Evolutionary conservation across 2,888 invertebrate species (phyloP).

Genomic region (Phymatocera aterrima): DNA sequence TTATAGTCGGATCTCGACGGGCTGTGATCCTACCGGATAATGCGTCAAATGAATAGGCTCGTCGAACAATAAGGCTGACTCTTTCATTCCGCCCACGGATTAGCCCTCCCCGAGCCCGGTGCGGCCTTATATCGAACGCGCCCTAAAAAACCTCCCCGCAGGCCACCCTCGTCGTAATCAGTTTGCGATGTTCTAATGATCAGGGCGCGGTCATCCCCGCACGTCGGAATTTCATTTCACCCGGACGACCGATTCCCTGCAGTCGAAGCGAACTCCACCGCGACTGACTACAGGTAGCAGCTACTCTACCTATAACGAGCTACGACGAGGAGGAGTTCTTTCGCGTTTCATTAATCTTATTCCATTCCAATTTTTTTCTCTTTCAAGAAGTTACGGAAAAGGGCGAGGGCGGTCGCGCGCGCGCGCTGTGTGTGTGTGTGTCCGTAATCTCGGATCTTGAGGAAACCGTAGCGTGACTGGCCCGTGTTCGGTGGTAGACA

Average conservation of each 20-base stretch:
- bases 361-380: neutral
- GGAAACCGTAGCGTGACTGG: slow-evolving; percentile 42
- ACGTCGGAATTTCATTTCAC: slow-evolving; percentile 4
- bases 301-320: neutral
- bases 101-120: slow-evolving; percentile 24
- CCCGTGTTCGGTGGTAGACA: slow-evolving; percentile 37
- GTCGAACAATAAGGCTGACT: slow-evolving; percentile 69
- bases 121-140: no score
- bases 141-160: slow-evolving; percentile 41
- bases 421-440: no score
- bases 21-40: slow-evolving; percentile 70
- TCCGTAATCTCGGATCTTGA: slow-evolving; percentile 41
- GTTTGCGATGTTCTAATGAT: slow-evolving; percentile 71
- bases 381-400: neutral
- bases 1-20: slow-evolving; percentile 71
- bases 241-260: neutral
- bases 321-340: neutral
- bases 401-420: neutral
- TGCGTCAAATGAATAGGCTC: slow-evolving; percentile 70
- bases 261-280: neutral
- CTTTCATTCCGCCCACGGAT: slow-evolving; percentile 53
- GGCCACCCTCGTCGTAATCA: slow-evolving; percentile 68
- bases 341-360: neutral
- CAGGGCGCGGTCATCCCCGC: slow-evolving; percentile 55
- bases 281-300: no score